Evolutionary conservation across 2,888 invertebrate genomes (phyloP).

Genomic region (Pycnomerus fuliginosus): DNA sequence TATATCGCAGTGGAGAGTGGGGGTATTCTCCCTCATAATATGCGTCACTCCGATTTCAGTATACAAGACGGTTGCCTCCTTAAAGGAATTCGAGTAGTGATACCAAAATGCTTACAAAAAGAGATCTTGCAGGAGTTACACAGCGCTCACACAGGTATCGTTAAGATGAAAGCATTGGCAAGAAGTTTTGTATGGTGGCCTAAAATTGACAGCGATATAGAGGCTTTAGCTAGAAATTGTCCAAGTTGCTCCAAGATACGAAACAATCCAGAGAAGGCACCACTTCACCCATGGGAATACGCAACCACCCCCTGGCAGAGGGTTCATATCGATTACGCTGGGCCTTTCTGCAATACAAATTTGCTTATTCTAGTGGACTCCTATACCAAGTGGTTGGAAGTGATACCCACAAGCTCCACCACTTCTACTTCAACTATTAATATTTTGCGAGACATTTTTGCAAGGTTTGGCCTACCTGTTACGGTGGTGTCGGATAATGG

Average conservation of each 20-base stretch:
- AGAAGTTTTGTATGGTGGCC: constrained; percentile 32
- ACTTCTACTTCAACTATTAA: constrained; percentile 3
- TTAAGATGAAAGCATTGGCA: constrained; percentile 31
- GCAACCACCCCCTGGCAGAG: constrained; percentile 30
- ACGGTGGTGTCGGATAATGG: constrained; percentile 9
- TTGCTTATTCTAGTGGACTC: constrained; percentile 27
- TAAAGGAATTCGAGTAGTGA: constrained; percentile 2
- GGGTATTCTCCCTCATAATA: neutral
- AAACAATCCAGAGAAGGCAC: constrained; percentile 21
- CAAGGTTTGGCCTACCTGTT: constrained; percentile 1
- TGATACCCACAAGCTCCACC: constrained; percentile 22
- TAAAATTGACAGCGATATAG: constrained; percentile 28
- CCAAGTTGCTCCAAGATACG: constrained; percentile 15
- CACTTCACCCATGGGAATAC: constrained; percentile 30
- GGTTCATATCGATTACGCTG: constrained; percentile 40
- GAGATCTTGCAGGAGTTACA: constrained; percentile 3
- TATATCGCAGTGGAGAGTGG: constrained; percentile 1
- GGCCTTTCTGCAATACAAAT: constrained; percentile 24
- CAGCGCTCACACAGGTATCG: constrained; percentile 5
- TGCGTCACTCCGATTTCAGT: neutral
- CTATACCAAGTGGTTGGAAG: constrained; percentile 30
- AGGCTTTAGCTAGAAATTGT: constrained; percentile 27
- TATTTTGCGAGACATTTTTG: constrained; percentile 3
- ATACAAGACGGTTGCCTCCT: constrained; percentile 3
- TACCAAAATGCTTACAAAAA: neutral